Evolutionary conservation across 2,113 vertebrate genomes (phyloP).

Genomic region (Lophura nycthemera): DNA sequence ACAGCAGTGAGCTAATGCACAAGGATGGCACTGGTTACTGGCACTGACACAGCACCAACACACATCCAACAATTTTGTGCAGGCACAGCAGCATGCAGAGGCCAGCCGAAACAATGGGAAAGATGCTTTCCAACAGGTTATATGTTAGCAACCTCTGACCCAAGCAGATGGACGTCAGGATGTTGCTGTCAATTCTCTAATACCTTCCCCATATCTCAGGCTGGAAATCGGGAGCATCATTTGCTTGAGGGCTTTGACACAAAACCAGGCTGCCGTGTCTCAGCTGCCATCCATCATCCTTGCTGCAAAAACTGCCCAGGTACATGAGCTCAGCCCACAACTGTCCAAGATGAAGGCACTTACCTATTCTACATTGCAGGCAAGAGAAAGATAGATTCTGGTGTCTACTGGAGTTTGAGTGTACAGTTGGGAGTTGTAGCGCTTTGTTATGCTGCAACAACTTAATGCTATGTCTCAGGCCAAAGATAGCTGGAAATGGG

Average conservation of each 20-base stretch:
- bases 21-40: neutral
- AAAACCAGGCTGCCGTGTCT: rapidly evolving
- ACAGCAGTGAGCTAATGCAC: neutral
- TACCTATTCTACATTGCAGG: rapidly evolving
- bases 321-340: neutral
- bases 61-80: rapidly evolving
- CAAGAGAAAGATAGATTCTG: neutral
- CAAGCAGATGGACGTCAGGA: neutral
- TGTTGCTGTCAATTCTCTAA: neutral
- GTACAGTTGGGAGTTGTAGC: neutral
- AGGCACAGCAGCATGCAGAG: neutral
- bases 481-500: neutral
- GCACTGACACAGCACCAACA: neutral
- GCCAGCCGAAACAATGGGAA: rapidly evolving
- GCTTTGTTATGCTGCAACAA: neutral
- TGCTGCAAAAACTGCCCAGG: neutral
- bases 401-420: neutral
- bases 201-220: neutral
- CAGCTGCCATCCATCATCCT: neutral
- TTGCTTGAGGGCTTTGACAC: neutral
- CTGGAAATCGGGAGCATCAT: neutral
- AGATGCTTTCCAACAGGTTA: neutral
- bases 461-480: neutral
- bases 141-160: neutral
- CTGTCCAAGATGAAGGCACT: neutral